Conservation (phyloP, 2,113 vertebrate species). For the Brevimyrus niger region DNA sequence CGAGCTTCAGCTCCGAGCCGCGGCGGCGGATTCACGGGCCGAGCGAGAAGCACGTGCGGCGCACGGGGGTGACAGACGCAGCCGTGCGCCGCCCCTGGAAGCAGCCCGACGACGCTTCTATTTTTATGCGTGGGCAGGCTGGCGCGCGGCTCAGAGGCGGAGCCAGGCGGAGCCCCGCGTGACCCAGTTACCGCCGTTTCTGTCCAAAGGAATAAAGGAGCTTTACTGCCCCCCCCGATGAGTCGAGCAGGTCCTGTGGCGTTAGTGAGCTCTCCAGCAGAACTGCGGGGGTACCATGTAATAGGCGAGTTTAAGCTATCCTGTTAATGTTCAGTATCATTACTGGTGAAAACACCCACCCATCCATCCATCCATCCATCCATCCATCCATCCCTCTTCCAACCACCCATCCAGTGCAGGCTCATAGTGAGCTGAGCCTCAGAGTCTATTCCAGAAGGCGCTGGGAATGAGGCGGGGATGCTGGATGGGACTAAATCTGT, state of each 20-base stretch:
- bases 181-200: conserved; percentile 27
- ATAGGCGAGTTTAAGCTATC: neutral
- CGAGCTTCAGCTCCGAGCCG: neutral
- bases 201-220: conserved; percentile 4
- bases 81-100: neutral
- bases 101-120: conserved; percentile 5
- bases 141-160: neutral
- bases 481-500: neutral
- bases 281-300: neutral
- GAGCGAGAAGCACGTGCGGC: neutral
- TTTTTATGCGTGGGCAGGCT: conserved; percentile 27
- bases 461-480: neutral
- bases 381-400: neutral
- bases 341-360: neutral
- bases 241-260: conserved; percentile 1
- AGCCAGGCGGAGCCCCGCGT: neutral
- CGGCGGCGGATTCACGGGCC: neutral
- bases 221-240: conserved; percentile 3
- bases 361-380: neutral
- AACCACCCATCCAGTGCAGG: neutral
- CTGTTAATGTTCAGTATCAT: neutral
- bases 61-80: neutral
- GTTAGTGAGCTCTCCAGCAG: neutral
- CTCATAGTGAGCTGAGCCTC: neutral
- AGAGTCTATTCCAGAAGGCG: neutral